Base-by-base conservation (phyloP, 2,888 invertebrate species). In the Corbicula japonica region DNA sequence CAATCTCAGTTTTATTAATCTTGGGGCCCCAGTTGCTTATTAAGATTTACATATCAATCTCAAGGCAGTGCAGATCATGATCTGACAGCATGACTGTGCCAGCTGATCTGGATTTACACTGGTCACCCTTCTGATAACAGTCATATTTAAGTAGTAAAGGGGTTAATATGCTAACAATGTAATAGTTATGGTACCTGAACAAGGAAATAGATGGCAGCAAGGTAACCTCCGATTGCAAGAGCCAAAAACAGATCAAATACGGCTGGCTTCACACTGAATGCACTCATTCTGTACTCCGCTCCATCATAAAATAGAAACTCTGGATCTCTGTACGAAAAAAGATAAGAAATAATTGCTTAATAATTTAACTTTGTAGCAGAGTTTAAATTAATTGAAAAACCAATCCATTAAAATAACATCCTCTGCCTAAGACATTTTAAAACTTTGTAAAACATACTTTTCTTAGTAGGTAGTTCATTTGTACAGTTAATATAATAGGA, bases 181-280 rank as follows among this genome's bases (percentile, higher is more conserved):
- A 15, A 38, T 38, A 38, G 8, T 35, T 2, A 1, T 34, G 8
- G 85, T 82, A 93, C 93, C 86, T 90, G 89, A 30, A 98, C 95
- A 15, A 96, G 94, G 88, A 97, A 95, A 94, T 98, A 98, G n/a
- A 98, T 95, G 5, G 96, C 91, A n/a, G 95, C 95, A 69, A 99
- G 95, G 94, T 99, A 99, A 30, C 96, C 95, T 41, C 96, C 95
- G 90, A 99, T 98, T 44, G 96, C 96, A 76, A 97, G 93, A 0
- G 98, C 98, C 18, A 99, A 95, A 88, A 99, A 96, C 88, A 99
- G 95, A 95, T 99, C 99, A 94, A 99, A 99, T 72, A 99, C 96
- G 12, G 99, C 99, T 81, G 99, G 99, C 93, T 99, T 99, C 6
- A 99, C 98, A 93, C 98, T 97, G 94, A 98, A 98, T 8, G 98